Percentiles rank a stretch among this genome's conserved stretches.
phyloP scores from a whole-genome alignment of 2,797 vertebrate genomes.

The Crenuchus spilurus region DNA sequence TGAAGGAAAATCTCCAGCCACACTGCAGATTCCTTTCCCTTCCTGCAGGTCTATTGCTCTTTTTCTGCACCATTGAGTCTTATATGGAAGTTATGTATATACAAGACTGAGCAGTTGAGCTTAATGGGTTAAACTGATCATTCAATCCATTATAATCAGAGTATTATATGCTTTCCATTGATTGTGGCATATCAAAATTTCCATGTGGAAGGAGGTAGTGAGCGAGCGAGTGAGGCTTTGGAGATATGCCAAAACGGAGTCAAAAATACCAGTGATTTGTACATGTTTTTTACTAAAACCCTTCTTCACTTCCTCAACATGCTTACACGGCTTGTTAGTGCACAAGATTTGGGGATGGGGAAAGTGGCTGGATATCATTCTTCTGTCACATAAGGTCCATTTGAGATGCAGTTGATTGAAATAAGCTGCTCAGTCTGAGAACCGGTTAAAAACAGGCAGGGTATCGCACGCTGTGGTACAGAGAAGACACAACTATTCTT shows the following conservation, averaged over 20 bases:
- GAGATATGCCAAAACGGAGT: neutral
- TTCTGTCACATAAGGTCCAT: neutral
- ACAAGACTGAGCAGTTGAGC: too few species aligned
- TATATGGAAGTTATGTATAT: too few species aligned
- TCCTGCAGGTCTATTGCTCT: neutral
- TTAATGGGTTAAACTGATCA: too few species aligned
- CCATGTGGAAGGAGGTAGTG: neutral
- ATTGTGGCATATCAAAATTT: too few species aligned
- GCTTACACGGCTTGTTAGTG: neutral
- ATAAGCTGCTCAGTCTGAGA: neutral
- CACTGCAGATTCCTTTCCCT: too few species aligned
- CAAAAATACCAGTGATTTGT: neutral
- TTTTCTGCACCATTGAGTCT: too few species aligned
- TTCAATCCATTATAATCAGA: too few species aligned
- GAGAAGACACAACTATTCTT: slow-evolving; percentile 33
- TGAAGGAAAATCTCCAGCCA: too few species aligned
- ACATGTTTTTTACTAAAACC: neutral
- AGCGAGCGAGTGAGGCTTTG: too few species aligned
- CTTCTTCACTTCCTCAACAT: slow-evolving; percentile 22
- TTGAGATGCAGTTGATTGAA: neutral
- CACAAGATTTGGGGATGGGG: neutral
- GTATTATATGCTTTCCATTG: too few species aligned
- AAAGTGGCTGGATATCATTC: neutral
- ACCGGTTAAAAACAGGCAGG: slow-evolving; percentile 45
- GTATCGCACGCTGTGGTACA: neutral